phyloP scores from a whole-genome alignment of 2,797 vertebrate species.

The Scleropages formosus region DNA sequence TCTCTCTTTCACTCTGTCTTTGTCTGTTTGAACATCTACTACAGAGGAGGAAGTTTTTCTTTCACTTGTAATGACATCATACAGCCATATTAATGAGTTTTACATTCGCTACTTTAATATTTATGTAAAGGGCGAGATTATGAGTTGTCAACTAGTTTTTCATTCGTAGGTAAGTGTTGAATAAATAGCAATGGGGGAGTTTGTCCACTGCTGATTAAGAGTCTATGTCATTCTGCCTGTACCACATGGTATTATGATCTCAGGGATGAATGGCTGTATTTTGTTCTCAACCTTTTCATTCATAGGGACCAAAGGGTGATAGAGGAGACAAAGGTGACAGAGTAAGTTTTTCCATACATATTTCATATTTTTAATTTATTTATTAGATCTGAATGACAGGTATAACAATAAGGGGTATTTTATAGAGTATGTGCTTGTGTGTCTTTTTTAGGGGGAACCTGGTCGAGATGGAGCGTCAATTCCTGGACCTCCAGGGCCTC shows the following conservation, averaged over 20 bases:
- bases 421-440: neutral
- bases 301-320: slow-evolving; percentile 66
- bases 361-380: neutral
- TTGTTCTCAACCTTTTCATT: slow-evolving; percentile 23
- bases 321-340: slow-evolving; percentile 63
- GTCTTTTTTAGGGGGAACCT: slow-evolving; percentile 73
- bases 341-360: slow-evolving; percentile 55
- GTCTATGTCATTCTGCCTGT: too few relatives aligned
- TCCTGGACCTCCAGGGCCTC: slow-evolving; percentile 79
- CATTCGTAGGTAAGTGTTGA: too few relatives aligned
- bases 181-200: too few relatives aligned
- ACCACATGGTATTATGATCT: too few relatives aligned
- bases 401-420: neutral
- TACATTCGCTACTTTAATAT: too few relatives aligned
- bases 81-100: too few relatives aligned
- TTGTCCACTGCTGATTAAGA: too few relatives aligned
- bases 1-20: neutral
- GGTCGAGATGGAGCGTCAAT: slow-evolving; percentile 80
- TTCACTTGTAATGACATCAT: too few relatives aligned
- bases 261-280: neutral
- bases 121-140: too few relatives aligned
- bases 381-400: neutral
- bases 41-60: too few relatives aligned
- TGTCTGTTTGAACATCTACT: too few relatives aligned
- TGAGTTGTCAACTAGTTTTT: too few relatives aligned